Base-by-base conservation (phyloP, 1,140 invertebrate genomes). In the Habropoda laboriosa region DNA sequence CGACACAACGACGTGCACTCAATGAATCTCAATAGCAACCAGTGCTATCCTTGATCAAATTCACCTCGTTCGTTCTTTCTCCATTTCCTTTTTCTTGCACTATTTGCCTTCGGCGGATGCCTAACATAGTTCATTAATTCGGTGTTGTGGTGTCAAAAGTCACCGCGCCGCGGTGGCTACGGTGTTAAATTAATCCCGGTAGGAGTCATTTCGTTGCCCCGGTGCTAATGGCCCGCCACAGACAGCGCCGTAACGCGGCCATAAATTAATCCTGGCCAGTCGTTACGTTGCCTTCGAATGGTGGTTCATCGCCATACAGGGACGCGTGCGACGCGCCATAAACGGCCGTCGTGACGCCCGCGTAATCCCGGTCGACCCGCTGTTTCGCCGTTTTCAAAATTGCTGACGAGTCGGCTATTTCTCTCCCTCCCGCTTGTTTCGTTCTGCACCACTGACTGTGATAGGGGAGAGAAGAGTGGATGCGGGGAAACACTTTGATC, bases 221-320 rank as follows among this genome's bases (percentile, higher is more conserved):
- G 13, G 45, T 16, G 74, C 80, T 85, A 86, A 86, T 82, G 84
- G 74, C 63, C 64, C 66, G 49, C 45, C 27, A 40, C 49, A 51
- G 63, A 55, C 73, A 51, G 13, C 64, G n/a, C 35, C 45, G 58
- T 85, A 81, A 79, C 79, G 64, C 58, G 27, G 66, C 66, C 80
- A 76, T 86, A 86, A 86, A 86, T 86, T 86, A 82, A 86, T 85
- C 71, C 80, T 32, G 49, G 40, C 64, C 64, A 75, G 80, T 86
- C 80, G 75, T 82, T 86, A 76, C 49, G 47, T 12, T 79, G 45
- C 45, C 66, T 86, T 86, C 80, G 75, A 86, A 85, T 76, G 60
- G 66, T 72, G 53, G 64, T 72, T 49, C 71, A 81, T 38, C 40
- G 66, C 58, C 55, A 40, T 55, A 73, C 30, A 53, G 45, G 66